These are phyloP conservation scores for Platysternon megacephalum DNA, from an alignment of 2,113 vertebrate species.

Conservation along the genomic window DNA sequence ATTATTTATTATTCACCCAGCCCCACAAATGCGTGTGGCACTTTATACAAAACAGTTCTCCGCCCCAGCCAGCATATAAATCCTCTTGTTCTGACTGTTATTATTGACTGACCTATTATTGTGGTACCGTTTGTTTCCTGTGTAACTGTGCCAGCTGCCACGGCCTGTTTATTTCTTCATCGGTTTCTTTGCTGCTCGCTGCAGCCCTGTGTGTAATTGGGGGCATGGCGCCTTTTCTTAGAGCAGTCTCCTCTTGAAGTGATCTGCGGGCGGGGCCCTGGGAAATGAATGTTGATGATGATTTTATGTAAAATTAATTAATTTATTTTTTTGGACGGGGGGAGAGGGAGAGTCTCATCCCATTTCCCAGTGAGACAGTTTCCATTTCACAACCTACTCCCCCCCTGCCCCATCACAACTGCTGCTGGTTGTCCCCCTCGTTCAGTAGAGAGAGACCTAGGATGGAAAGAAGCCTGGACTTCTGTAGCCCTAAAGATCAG, in stretches of 20 bases:
- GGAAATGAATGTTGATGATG: neutral
- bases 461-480: neutral
- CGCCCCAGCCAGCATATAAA: neutral
- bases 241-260: neutral
- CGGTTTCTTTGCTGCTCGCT: neutral
- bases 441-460: neutral
- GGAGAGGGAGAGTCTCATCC: neutral
- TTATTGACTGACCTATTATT: rapidly evolving
- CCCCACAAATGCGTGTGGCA: neutral
- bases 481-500: neutral
- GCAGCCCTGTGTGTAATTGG: neutral
- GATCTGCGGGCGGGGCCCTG: neutral
- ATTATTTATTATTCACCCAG: neutral
- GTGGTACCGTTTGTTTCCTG: neutral
- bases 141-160: neutral
- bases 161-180: neutral
- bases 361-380: neutral
- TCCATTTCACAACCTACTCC: neutral
- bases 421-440: neutral
- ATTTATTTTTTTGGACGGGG: neutral
- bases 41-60: neutral
- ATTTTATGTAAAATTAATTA: neutral
- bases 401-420: neutral
- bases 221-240: neutral
- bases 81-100: neutral